Base-by-base conservation (phyloP, 2,888 invertebrate genomes). In the Lymantria monacha region DNA sequence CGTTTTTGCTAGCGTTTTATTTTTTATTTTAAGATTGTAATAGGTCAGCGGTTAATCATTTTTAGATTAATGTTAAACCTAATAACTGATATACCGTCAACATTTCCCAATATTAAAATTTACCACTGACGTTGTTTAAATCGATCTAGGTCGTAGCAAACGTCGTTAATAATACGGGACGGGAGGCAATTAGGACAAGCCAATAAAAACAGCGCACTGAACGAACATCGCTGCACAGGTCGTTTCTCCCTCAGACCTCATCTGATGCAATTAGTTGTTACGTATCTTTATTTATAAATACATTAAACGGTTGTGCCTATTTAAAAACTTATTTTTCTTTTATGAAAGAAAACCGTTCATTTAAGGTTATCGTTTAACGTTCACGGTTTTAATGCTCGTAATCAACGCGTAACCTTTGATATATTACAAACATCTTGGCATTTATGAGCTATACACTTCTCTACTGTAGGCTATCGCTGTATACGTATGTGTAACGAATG, bases 121-220 rank as follows among this genome's bases (percentile, higher is more conserved):
- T 59, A 69, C 70, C 61, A 61, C 49, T 49, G 53, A 61, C 60
- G 57, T 59, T 33, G 60, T 59, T 57, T 55, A 33, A 63, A 65
- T 56, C 55, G 44, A 82, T 81, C 73, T 83, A 81, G 84, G 84
- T 83, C 81, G 78, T 70, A 71, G 78, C 68, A 72, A 78, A 78
- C 73, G 76, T 79, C 73, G 80, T 80, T 82, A 81, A 78, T 79
- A 74, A 78, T 79, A 74, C 76, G 75, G 80, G 75, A 72, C 79
- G 79, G 78, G 71, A 78, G 79, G 82, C 83, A 88, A 88, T 87
- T 87, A 86, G 83, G 84, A 70, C 84, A 79, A 77, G 70, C 81
- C 79, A 83, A 85, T 88, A 85, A 87, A 22, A 87, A 83, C 73
- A 76, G 75, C 65, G 79, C 71, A 78, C 76, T 76, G 77, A 77